Conservation (phyloP, 1,140 invertebrate species). For the Papilio glaucus region DNA sequence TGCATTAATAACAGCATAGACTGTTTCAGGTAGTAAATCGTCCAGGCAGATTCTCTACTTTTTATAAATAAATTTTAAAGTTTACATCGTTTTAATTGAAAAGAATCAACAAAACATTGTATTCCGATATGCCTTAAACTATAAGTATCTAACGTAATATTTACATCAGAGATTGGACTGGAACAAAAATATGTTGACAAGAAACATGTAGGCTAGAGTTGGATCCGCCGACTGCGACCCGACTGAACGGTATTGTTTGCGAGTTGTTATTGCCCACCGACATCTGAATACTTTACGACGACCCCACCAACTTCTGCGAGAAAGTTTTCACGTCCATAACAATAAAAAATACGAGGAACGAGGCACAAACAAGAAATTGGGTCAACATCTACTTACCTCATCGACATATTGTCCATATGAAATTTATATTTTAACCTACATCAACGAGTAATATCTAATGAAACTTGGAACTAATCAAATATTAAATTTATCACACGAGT, state of each 20-base stretch:
- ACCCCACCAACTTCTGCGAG: conserved; percentile 44
- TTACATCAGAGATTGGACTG: conserved; percentile 8
- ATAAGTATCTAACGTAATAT: neutral
- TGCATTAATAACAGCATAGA: no score
- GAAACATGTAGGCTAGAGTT: conserved; percentile 5
- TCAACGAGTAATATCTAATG: neutral
- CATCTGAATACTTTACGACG: conserved; percentile 60
- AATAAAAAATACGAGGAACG: conserved; percentile 15
- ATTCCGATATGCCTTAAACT: neutral
- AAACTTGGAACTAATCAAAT: neutral
- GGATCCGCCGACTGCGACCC: neutral
- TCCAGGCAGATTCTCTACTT: no score
- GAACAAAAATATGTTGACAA: conserved; percentile 30
- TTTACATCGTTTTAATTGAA: no score
- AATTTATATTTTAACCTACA: conserved; percentile 8
- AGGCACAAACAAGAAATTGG: conserved; percentile 26
- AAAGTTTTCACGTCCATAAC: conserved; percentile 40
- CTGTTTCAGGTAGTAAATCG: no score
- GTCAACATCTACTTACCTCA: conserved; percentile 13
- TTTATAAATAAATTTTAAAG: no score
- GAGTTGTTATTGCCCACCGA: conserved; percentile 47
- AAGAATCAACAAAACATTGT: neutral
- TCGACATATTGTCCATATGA: conserved; percentile 25
- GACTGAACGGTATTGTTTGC: conserved; percentile 50
- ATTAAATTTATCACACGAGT: conserved; percentile 6